Base-by-base conservation (phyloP, 2,113 vertebrate species). In the Catagonus wagneri region DNA sequence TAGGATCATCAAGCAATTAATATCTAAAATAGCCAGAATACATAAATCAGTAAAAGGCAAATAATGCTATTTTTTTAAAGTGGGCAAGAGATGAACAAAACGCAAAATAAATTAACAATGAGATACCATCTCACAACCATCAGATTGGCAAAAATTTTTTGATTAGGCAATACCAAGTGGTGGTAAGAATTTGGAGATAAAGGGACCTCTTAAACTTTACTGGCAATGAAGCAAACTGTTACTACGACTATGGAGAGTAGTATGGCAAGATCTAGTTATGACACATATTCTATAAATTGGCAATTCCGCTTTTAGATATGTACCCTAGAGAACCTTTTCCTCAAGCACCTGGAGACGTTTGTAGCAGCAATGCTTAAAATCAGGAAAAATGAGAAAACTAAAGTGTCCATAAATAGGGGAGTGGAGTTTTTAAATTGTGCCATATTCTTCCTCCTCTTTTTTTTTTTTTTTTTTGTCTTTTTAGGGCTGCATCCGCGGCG, bases 21-120 rank as follows among this genome's bases (percentile, higher is more conserved):
- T 61, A 87, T 39, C 52, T 16, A 94, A 34, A 83, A 69, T 68
- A 87, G n/a, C 52, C 13, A 94, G 44, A 66, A 84, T n/a, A 78
- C 4, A 81, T 44, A 66, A 69, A 90, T 89, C 63, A 89, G 22
- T 68, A 54, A 44, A 79, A 61, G 27, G 71, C 54, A 94, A 75
- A 61, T 81, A 54, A 68, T 68, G 36, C 29, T 61, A 78, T 71
- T 7, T 23, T 54, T 11, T 54, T 72, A 84, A 88, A 85, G 12
- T n/a, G 15, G 36, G 29, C 66, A 78, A 85, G 72, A 85, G 36
- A 63, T 50, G 6, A 81, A 50, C 23, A 90, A 63, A 95, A 74
- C 63, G 32, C 1, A 88, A 89, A 88, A 71, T n/a, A 69, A 78
- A 78, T 71, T 44, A 65, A 83, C 17, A 15, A 54, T 68, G 27